phyloP scores from a whole-genome alignment of 2,888 invertebrate genomes.

The Lissocephala sabroskyi region DNA sequence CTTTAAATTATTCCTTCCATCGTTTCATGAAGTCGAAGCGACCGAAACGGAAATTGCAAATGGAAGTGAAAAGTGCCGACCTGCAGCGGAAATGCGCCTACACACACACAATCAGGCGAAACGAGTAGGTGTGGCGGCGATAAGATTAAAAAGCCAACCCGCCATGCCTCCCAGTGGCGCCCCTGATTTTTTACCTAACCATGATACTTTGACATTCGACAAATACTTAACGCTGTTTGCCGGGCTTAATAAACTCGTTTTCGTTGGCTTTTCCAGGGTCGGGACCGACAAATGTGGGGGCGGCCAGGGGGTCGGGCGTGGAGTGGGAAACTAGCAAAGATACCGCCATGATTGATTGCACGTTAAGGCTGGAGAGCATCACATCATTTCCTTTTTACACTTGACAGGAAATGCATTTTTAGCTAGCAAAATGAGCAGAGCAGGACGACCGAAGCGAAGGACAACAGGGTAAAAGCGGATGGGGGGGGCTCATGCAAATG shows the following conservation, averaged over 20 bases:
- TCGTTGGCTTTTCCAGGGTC: constrained; percentile 40
- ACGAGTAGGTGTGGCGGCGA: too few species aligned
- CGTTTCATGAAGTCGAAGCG: too few species aligned
- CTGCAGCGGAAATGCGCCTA: constrained; percentile 2
- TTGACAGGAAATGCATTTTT: constrained; percentile 65
- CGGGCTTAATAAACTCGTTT: constrained; percentile 59
- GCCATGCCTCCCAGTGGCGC: too few species aligned
- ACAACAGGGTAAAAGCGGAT: constrained; percentile 9
- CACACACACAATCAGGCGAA: neutral
- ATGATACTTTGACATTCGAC: constrained; percentile 48
- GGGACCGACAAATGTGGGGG: neutral
- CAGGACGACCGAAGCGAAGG: constrained; percentile 42
- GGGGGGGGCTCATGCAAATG: constrained; percentile 14
- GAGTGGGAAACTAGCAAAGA: constrained; percentile 30
- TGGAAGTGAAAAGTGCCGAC: neutral
- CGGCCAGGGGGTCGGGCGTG: constrained; percentile 6
- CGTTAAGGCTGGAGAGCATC: constrained; percentile 57
- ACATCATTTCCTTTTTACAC: constrained; percentile 63
- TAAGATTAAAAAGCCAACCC: too few species aligned
- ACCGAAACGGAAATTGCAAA: constrained; percentile 9
- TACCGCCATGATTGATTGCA: constrained; percentile 66
- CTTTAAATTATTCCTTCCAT: too few species aligned
- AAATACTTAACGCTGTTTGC: constrained; percentile 64
- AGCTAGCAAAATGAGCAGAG: constrained; percentile 55
- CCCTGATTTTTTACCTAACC: neutral